Evolutionary conservation across 2,113 vertebrate species (phyloP), one percentile per base, ranked within the genome.

Genomic region (Blennius ocellaris): DNA sequence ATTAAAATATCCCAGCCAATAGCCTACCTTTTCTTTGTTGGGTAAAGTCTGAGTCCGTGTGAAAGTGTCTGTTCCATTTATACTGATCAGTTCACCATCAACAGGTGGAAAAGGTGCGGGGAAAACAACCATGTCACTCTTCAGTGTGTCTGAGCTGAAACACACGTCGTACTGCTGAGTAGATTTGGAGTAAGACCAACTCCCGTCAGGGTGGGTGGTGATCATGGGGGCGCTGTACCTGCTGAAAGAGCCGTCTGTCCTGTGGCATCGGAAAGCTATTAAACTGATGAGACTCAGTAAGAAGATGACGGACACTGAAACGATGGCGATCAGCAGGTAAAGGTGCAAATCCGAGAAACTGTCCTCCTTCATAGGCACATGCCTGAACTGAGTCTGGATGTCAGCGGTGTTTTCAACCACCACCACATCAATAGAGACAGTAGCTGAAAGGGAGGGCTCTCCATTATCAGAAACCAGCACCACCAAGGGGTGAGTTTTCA

Each of bases 381-480:
- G 92, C 73, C 93, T 93, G 8, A 95, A 95, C 59, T 92, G 92
- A 0, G 93, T 93, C 88, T 95, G 83, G 0, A 88, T 89, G 66
- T 93, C 93, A 52, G 90, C 93, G 15, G 85, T 80, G 37, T 83
- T 93, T 73, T 95, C 93, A 17, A 92, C 93, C 84, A 96, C 86
- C 48, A 94, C 85, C 53, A 96, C 85, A 11, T 92, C 93, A 85
- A 96, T 73, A 0, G 93, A 93, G 30, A 95, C 87, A 0, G 93
- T 95, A n/a, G 94, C 92, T 54, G 95, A 95, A 11, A 95, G 94
- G 0, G 95, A 82, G 0, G 95, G 93, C 0, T 96, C 91, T 64
- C 95, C 94, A 0, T 87, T 94, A 84, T 96, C 96, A 75, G 3
- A 92, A 52, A 96, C 94, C 73, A 94, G 65, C 21, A 95, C 81